Conservation (phyloP, 2,113 vertebrate genomes). For the Cavia porcellus region DNA sequence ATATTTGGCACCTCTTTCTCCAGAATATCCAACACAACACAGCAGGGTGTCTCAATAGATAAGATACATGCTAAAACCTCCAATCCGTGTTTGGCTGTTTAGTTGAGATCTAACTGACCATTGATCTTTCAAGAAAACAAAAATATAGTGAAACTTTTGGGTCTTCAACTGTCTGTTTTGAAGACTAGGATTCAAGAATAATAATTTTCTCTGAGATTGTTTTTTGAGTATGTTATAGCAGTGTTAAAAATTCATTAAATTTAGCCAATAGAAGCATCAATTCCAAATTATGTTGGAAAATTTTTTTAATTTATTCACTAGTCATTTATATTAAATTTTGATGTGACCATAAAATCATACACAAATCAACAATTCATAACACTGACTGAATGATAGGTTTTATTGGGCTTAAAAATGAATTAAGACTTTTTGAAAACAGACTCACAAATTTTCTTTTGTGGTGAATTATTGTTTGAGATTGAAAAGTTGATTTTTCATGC, state of each 20-base stretch:
- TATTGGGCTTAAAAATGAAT: slow-evolving; percentile 32
- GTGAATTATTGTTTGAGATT: slow-evolving; percentile 21
- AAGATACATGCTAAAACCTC: slow-evolving; percentile 82
- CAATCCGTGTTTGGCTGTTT: slow-evolving; percentile 79
- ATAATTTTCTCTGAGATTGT: neutral
- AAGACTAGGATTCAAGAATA: slow-evolving; percentile 37
- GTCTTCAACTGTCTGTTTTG: neutral
- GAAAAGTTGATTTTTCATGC: slow-evolving; percentile 54
- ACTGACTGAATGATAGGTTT: slow-evolving; percentile 26
- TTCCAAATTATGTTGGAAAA: slow-evolving; percentile 35
- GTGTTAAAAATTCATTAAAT: slow-evolving; percentile 6
- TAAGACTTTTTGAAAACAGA: neutral
- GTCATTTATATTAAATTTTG: slow-evolving; percentile 50
- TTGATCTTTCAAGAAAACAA: slow-evolving; percentile 84
- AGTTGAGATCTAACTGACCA: slow-evolving; percentile 77
- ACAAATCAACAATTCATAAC: neutral
- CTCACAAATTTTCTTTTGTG: neutral
- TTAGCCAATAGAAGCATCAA: neutral
- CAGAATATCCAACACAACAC: slow-evolving; percentile 83
- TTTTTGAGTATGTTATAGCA: neutral
- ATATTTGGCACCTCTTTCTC: slow-evolving; percentile 86
- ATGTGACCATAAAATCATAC: neutral
- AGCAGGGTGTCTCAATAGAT: slow-evolving; percentile 82
- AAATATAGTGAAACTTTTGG: slow-evolving; percentile 57
- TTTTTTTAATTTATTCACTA: neutral